Conservation (phyloP, 2,888 invertebrate species). For the Bellardia bayeri region DNA sequence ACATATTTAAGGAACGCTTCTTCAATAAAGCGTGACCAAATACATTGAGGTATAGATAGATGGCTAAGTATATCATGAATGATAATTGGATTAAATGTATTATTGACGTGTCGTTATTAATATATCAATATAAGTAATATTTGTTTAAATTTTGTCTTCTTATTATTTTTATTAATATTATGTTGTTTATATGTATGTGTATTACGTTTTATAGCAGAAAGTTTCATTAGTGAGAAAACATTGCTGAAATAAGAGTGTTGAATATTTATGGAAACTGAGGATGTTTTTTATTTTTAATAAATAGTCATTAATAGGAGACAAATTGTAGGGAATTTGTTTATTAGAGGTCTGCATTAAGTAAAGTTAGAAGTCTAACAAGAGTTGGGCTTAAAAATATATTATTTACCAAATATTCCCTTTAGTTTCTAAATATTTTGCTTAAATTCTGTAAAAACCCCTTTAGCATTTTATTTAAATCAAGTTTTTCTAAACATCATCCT, state of each 20-base stretch:
- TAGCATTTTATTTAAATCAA: no score
- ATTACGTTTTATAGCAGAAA: neutral
- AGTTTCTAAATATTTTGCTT: no score
- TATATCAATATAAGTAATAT: slow-evolving; percentile 6
- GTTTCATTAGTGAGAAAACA: neutral
- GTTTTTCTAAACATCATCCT: neutral
- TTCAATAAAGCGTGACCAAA: slow-evolving; percentile 40
- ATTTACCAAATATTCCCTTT: no score
- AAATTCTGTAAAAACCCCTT: no score
- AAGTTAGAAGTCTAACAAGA: no score
- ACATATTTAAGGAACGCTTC: neutral
- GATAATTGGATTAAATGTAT: slow-evolving; percentile 49
- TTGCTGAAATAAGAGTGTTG: neutral
- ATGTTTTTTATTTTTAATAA: neutral
- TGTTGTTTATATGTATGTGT: neutral
- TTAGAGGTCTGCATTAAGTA: no score
- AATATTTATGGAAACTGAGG: neutral
- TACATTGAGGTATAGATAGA: neutral
- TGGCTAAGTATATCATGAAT: slow-evolving; percentile 17
- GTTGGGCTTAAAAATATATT: no score
- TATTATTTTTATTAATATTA: neutral
- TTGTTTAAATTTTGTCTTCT: neutral
- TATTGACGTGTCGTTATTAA: slow-evolving; percentile 59
- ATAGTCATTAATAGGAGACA: neutral
- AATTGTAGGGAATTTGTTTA: no score